Evolutionary conservation across 2,888 invertebrate species (phyloP), one percentile per base, ranked within the genome.

Genomic region (Calliscelio sp.): DNA sequence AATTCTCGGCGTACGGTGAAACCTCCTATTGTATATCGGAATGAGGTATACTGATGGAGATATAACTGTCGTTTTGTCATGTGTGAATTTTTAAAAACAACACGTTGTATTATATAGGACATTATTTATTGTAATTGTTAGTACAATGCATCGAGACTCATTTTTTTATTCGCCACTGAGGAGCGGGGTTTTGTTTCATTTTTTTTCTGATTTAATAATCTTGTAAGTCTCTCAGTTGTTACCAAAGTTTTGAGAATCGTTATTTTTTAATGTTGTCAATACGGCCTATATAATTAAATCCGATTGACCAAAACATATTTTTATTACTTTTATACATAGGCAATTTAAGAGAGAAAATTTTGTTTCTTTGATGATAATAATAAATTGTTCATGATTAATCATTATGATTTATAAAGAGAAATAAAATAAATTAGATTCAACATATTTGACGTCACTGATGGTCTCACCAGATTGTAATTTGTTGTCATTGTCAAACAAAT

Each of bases 81-180:
- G 57, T 57, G 66, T 49, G 14, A 44, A 65, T 75, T 75, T 57
- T n/a, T 25, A 28, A 41, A 53, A 53, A 8, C 28, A 53, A 75
- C 41, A 63, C 8, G 46, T 14, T 78, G 70, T 79, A 71, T 73
- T 65, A 73, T 80, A 78, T 68, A 80, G 18, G 38, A 55, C 59
- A 80, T 80, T 80, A 80, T 80, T 79, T 79, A 79, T 79, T 79
- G 53, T 79, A 63, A 79, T 55, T 46, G 16, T 63, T 79, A 79
- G 63, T 70, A 63, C 63, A 63, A 61, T 22, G 8, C 41, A 66
- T 49, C 14, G 51, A 63, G 44, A 70, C 51, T 70, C 41, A 78
- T 38, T 51, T 68, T 78, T 59, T 41, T 65, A 75, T 49, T 66
- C 18, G 11, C 14, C 11, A 32, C 46, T 77, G 77, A 57, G 32